phyloP scores from a whole-genome alignment of 2,888 invertebrate genomes.

The Trichopria drosophilae region DNA sequence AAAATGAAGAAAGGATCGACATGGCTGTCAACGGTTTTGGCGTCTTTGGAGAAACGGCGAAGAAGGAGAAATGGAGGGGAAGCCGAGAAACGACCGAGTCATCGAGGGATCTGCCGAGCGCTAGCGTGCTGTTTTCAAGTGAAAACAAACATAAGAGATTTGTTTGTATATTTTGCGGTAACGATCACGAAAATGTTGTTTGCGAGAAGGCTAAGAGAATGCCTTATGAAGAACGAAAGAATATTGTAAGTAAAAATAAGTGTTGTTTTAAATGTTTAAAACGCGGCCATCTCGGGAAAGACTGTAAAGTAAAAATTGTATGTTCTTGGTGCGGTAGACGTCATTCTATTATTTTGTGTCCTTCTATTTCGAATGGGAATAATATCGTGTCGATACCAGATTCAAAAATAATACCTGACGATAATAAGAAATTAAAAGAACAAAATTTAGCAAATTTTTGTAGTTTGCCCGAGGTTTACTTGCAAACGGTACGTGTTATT shows the following conservation, averaged over 20 bases:
- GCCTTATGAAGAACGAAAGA: conserved; percentile 26
- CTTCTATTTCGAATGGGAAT: conserved; percentile 18
- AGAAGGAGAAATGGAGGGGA: no score
- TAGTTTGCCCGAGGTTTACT: conserved; percentile 22
- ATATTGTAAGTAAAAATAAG: conserved; percentile 29
- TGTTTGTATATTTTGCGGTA: conserved; percentile 41
- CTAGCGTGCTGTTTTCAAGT: conserved; percentile 27
- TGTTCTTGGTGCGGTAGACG: conserved; percentile 37
- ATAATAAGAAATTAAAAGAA: conserved; percentile 15
- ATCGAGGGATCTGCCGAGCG: conserved; percentile 24
- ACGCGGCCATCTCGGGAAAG: conserved; percentile 32
- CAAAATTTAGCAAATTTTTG: conserved; percentile 17
- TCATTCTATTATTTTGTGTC: conserved; percentile 37
- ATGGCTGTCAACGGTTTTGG: conserved; percentile 28
- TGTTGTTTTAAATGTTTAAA: conserved; percentile 41
- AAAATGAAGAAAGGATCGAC: conserved; percentile 33
- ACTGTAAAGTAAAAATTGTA: conserved; percentile 34
- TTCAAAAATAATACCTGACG: conserved; percentile 4
- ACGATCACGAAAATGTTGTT: conserved; percentile 31
- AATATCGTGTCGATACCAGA: neutral
- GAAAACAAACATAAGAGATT: conserved; percentile 23
- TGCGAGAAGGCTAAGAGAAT: conserved; percentile 34
- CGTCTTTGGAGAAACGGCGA: neutral
- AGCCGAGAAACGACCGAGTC: neutral
- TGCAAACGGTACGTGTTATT: conserved; percentile 37